These are phyloP conservation scores for Beroe ovata DNA, from an alignment of 37 sponge, comb jelly and placozoan genomes.

Conservation along the genomic window DNA sequence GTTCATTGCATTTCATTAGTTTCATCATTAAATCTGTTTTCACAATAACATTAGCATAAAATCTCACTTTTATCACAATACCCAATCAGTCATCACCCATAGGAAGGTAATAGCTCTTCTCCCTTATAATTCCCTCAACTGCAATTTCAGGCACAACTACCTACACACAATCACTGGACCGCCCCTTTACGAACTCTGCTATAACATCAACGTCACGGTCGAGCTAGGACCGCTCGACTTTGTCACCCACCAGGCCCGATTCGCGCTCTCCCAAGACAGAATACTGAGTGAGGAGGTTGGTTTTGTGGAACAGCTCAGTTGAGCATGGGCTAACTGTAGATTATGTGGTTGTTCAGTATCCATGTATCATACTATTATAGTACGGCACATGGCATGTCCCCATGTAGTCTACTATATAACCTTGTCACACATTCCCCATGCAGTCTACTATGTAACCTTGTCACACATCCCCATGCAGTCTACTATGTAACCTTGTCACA, in stretches of 20 bases:
- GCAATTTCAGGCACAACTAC: slow-evolving; percentile 59
- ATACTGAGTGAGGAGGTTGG: slow-evolving; percentile 39
- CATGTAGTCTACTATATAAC: too few relatives aligned
- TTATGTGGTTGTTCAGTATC: too few relatives aligned
- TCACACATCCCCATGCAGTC: too few relatives aligned
- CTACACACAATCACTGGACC: slow-evolving; percentile 7
- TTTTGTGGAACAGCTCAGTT: neutral
- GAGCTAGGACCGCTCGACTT: slow-evolving; percentile 54
- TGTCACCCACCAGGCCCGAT: slow-evolving; percentile 55
- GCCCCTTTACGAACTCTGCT: slow-evolving; percentile 38
- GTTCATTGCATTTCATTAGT: too few relatives aligned
- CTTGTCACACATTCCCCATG: neutral
- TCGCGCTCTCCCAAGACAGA: slow-evolving; percentile 32
- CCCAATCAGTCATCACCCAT: neutral
- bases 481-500: too few relatives aligned
- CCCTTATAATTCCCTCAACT: too few relatives aligned
- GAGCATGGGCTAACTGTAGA: too few relatives aligned
- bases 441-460: too few relatives aligned
- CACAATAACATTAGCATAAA: neutral
- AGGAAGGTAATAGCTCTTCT: too few relatives aligned
- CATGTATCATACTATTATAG: too few relatives aligned
- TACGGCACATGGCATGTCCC: too few relatives aligned
- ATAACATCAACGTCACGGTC: slow-evolving; percentile 4
- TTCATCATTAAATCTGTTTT: too few relatives aligned
- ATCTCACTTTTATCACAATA: neutral